Percentiles rank a stretch among this genome's conserved stretches.
These are phyloP conservation scores for Melipona beecheii DNA, from an alignment of 2,888 invertebrate species.

Conservation along the genomic window DNA sequence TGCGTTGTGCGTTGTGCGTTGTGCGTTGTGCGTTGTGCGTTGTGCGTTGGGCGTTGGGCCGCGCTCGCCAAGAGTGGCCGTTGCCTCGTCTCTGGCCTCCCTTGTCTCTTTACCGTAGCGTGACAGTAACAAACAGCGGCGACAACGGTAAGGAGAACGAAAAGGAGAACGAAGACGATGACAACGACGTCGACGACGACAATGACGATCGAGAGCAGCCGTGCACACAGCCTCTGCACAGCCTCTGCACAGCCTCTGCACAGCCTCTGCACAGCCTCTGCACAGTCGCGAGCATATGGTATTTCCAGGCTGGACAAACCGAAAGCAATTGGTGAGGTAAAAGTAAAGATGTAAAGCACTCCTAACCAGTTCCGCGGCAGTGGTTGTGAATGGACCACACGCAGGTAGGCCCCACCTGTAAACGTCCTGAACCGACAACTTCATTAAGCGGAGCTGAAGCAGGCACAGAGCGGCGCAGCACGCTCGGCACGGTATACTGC, in stretches of 20 bases:
- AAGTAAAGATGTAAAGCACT: conserved; percentile 78
- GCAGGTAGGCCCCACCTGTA: conserved; percentile 82
- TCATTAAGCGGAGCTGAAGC: conserved; percentile 80
- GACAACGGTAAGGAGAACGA: background rate
- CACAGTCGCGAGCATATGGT: conserved; percentile 5
- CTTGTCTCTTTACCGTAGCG: background rate
- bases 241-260: no score
- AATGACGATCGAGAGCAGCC: background rate
- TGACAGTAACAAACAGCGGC: conserved; percentile 8
- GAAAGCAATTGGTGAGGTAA: conserved; percentile 34
- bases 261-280: background rate
- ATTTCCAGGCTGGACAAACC: conserved; percentile 9
- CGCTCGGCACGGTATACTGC: conserved; percentile 9
- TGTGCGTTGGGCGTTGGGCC: no score
- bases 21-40: no score
- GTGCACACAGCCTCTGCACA: background rate
- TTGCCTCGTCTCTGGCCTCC: background rate
- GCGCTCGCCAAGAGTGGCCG: background rate
- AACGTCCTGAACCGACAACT: conserved; percentile 83
- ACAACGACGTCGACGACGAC: background rate
- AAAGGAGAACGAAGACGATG: no score
- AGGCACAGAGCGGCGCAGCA: conserved; percentile 59
- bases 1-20: no score
- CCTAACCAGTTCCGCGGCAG: conserved; percentile 78
- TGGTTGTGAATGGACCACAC: conserved; percentile 83